Evolutionary conservation across 2,113 vertebrate species (phyloP).

Genomic region (Lonchura striata): DNA sequence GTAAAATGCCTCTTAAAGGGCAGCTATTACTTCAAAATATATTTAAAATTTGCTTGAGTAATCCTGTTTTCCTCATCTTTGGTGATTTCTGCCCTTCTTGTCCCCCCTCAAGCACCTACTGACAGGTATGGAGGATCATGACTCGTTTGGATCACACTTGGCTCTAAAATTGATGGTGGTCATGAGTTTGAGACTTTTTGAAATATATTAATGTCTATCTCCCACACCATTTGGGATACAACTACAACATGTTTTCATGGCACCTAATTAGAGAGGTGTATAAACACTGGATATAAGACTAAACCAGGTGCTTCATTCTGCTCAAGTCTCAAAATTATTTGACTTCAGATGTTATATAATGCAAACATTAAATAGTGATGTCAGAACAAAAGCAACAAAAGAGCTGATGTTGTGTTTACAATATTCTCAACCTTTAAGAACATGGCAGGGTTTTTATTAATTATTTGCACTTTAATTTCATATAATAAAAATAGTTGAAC

Average conservation of each 20-base stretch:
- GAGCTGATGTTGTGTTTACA: not conserved
- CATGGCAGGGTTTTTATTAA: not conserved
- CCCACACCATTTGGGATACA: not conserved
- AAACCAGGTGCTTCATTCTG: not conserved
- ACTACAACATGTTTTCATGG: not conserved
- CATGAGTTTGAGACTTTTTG: not conserved
- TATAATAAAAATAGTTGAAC: not conserved
- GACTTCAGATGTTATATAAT: not conserved
- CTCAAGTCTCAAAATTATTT: not conserved
- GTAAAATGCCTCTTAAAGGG: not conserved
- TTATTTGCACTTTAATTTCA: constrained; percentile 6
- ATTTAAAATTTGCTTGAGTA: not conserved
- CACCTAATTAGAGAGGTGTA: not conserved
- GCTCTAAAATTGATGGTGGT: not conserved
- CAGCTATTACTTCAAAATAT: not conserved
- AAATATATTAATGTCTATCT: not conserved
- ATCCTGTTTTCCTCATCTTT: not conserved
- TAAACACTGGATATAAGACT: not conserved
- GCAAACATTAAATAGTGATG: constrained; percentile 17
- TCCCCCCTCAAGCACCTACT: not conserved
- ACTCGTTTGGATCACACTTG: not conserved
- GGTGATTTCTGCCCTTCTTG: not conserved
- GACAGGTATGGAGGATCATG: not conserved
- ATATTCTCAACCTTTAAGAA: constrained; percentile 11
- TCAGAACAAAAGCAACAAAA: not conserved